Base-by-base conservation (phyloP, 2,113 vertebrate species). In the Scomber japonicus region DNA sequence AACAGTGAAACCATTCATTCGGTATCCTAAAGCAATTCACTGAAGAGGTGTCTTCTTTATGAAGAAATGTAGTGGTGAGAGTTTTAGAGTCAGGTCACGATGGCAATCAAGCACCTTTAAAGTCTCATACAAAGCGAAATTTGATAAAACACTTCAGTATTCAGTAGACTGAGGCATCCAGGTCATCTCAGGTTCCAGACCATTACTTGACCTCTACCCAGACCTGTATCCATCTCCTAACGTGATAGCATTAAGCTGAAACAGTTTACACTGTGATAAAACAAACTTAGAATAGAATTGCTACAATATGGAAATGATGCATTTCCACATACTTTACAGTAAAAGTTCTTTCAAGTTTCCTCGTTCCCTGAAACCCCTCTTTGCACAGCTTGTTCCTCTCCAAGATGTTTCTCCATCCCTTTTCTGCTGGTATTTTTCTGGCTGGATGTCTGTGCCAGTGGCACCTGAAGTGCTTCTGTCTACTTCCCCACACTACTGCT, bases 401-500 rank as follows among this genome's bases (percentile, higher is more conserved):
- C 12, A 45, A 63, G 11, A 65, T 57, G 24, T 24, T 71, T n/a
- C 27, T 19, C 10, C 16, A 15, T 40, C 11, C 10, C 16, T 46
- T 67, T 55, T 54, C 24, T 15, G 14, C 45, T 51, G 16, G n/a
- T 59, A 21, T 31, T 8, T 64, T 59, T 56, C 61, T 15, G 24
- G 31, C 50, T 61, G 17, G 40, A 50, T 44, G 44, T 35, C 35
- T 62, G 5, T 50, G 48, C 16, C 21, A 13, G 2, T 60, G 3
- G 46, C 68, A 62, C 16, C 50, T 35, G 21, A n/a, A 17, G 71
- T 81, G 35, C 9, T 45, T 30, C 48, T 19, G 12, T 59, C 70
- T 93, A 95, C 73, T 94, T 93, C 21, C 66, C 83, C 35, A 19
- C 51, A 0, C 56, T 65, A 12, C 53, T n/a, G 11, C 77, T 90